These are phyloP conservation scores for Didymodactylos carnosus DNA, from an alignment of 2,888 invertebrate species.

Conservation along the genomic window DNA sequence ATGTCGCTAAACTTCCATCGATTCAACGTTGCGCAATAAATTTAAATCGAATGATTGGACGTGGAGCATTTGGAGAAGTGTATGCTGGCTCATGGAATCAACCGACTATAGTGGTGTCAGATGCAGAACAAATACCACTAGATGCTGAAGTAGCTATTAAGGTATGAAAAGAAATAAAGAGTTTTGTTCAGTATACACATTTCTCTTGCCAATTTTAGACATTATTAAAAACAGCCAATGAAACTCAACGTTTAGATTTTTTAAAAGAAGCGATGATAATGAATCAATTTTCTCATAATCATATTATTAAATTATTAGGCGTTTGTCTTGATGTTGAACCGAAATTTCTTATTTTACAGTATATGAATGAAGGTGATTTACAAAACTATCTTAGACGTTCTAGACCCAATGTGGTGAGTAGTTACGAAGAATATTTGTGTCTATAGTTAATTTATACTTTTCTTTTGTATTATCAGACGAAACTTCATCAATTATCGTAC, in stretches of 20 bases:
- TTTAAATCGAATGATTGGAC: background rate
- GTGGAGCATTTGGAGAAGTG: background rate
- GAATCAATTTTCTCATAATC: constrained; percentile 85
- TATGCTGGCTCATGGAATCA: background rate
- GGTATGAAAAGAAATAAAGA: background rate
- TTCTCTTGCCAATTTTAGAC: background rate
- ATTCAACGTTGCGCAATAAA: background rate
- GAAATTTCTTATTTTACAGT: constrained; percentile 76
- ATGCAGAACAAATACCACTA: no score
- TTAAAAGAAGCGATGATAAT: constrained; percentile 86
- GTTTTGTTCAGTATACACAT: background rate
- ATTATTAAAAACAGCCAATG: background rate
- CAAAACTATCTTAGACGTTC: constrained; percentile 67
- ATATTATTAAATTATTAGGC: constrained; percentile 73
- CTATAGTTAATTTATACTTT: constrained; percentile 36
- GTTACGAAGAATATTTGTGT: background rate
- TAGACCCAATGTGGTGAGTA: constrained; percentile 48
- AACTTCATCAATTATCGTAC: constrained; percentile 42
- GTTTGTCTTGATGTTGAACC: constrained; percentile 63
- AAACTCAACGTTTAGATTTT: constrained; percentile 48
- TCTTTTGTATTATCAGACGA: background rate
- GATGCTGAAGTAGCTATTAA: background rate
- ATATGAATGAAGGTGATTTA: constrained; percentile 91
- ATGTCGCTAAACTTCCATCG: background rate
- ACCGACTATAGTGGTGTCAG: no score